Percentiles rank a stretch among this genome's conserved stretches.
These are phyloP conservation scores for Cuniculus paca DNA, from an alignment of 2,797 vertebrate genomes.

Conservation along the genomic window DNA sequence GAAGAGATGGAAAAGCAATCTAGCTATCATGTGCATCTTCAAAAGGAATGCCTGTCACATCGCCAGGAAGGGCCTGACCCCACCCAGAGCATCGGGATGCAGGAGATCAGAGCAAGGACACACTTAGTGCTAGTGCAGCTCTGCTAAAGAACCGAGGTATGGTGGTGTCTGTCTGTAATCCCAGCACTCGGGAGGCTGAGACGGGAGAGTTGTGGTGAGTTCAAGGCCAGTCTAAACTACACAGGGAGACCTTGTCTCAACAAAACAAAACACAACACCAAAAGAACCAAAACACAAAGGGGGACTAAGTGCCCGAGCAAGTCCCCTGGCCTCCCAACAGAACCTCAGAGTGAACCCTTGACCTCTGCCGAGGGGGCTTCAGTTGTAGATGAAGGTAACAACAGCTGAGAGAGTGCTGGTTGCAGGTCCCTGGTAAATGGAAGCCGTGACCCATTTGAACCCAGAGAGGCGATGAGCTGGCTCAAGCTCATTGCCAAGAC, in stretches of 20 bases:
- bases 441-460: background rate
- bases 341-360: background rate
- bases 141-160: background rate
- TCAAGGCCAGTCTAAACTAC: background rate
- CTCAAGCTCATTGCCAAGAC: background rate
- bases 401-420: rapidly evolving
- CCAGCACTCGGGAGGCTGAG: background rate
- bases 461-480: background rate
- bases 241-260: background rate
- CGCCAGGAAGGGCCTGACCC: background rate
- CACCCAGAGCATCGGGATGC: rapidly evolving
- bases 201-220: background rate
- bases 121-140: rapidly evolving
- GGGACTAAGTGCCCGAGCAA: background rate
- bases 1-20: background rate
- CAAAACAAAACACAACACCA: too few relatives aligned
- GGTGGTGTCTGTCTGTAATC: background rate
- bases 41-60: background rate
- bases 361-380: background rate
- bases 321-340: background rate
- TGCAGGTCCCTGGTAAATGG: background rate
- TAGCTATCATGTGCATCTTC: background rate
- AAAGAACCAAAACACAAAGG: background rate
- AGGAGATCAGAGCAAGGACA: background rate
- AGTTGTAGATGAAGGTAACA: background rate